Percentiles rank a stretch among this genome's conserved stretches.
Conservation (phyloP, 1,140 invertebrate genomes). For the Maconellicoccus hirsutus region DNA sequence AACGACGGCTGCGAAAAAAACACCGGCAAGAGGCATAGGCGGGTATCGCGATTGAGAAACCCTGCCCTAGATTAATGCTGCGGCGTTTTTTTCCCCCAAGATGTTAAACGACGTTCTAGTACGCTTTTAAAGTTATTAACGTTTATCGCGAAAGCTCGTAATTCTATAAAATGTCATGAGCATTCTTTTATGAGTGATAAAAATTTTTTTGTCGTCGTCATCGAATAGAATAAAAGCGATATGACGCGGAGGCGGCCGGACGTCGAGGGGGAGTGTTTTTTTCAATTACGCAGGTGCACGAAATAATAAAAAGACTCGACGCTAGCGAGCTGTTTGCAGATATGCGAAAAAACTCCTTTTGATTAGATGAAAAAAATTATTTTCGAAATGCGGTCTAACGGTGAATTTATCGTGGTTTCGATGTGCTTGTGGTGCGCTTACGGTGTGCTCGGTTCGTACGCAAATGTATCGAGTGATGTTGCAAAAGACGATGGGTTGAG, state of each 20-base stretch:
- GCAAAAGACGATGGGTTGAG: too few species aligned
- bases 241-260: neutral
- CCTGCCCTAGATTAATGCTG: constrained; percentile 1
- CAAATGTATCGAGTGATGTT: too few species aligned
- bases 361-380: neutral
- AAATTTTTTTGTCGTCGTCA: neutral
- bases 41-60: neutral
- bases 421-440: neutral
- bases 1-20: too few species aligned
- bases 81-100: neutral
- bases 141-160: constrained; percentile 7
- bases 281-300: constrained; percentile 2
- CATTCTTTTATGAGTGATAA: constrained; percentile 4
- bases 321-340: neutral
- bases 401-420: neutral
- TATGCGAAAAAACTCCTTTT: neutral
- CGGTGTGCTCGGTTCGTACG: too few species aligned
- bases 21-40: too few species aligned
- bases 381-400: neutral
- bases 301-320: neutral
- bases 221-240: too few species aligned
- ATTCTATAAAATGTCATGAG: constrained; percentile 1
- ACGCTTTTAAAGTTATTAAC: neutral
- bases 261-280: neutral
- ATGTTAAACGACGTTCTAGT: neutral